Evolutionary conservation across 2,113 vertebrate genomes (phyloP).

Genomic region (Clupea harengus): DNA sequence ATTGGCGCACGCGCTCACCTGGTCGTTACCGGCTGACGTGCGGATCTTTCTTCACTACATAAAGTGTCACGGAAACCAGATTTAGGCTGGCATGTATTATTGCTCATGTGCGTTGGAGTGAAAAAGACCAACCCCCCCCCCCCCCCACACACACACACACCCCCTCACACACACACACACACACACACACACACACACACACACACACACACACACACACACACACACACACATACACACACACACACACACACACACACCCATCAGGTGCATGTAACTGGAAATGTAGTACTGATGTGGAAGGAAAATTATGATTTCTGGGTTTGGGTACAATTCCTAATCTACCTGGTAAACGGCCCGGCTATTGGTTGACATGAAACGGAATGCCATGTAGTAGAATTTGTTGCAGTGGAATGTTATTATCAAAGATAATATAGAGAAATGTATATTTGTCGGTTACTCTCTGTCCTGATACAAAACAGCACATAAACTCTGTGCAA

Average conservation of each 20-base stretch:
- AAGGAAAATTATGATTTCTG: background rate
- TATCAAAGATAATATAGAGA: background rate
- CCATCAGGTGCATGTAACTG: slow-evolving; percentile 13
- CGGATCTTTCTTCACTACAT: slow-evolving; percentile 63
- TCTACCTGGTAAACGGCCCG: too few species aligned
- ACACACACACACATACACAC: too few species aligned
- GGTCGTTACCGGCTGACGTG: slow-evolving; percentile 69
- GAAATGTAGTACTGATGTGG: slow-evolving; percentile 16
- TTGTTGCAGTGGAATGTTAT: background rate
- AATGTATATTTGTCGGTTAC: background rate
- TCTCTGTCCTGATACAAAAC: too few species aligned
- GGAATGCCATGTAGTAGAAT: too few species aligned
- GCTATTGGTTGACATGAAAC: background rate
- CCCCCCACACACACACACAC: too few species aligned
- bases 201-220: too few species aligned
- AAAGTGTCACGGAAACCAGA: slow-evolving; percentile 72
- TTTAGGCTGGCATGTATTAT: slow-evolving; percentile 70
- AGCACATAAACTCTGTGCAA: too few species aligned
- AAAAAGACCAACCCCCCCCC: slow-evolving; percentile 40
- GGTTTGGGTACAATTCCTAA: background rate
- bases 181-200: too few species aligned
- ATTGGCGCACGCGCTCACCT: slow-evolving; percentile 58
- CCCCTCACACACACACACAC: too few species aligned
- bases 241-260: too few species aligned
- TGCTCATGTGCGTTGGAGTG: slow-evolving; percentile 67